Percentiles rank a stretch among this genome's conserved stretches.
phyloP scores from a whole-genome alignment of 2,888 invertebrate species.

The Serripes groenlandicus region DNA sequence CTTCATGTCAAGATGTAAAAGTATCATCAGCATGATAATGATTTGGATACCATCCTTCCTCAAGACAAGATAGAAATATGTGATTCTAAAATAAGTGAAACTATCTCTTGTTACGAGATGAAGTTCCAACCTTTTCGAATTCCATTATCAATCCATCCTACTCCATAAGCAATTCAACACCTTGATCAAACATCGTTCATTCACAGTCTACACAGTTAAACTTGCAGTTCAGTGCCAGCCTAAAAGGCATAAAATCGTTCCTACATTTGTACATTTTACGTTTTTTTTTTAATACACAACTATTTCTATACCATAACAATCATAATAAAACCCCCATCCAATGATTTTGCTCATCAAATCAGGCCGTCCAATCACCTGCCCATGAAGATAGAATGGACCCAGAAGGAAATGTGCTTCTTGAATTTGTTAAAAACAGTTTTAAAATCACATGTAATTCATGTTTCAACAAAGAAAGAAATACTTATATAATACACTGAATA shows the following conservation, averaged over 20 bases:
- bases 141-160: background rate
- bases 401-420: slow-evolving; percentile 60
- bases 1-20: too few species aligned
- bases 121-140: background rate
- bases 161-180: background rate
- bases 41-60: too few species aligned
- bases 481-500: too few species aligned
- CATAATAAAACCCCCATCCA: slow-evolving; percentile 17
- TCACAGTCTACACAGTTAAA: slow-evolving; percentile 8
- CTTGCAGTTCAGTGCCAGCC: slow-evolving; percentile 21
- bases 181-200: slow-evolving; percentile 12
- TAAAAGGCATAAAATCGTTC: slow-evolving; percentile 26
- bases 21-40: too few species aligned
- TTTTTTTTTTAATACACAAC: slow-evolving; percentile 14
- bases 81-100: too few species aligned
- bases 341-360: background rate
- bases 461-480: too few species aligned
- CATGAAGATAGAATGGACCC: background rate
- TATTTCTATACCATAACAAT: slow-evolving; percentile 25
- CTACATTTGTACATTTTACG: slow-evolving; percentile 33
- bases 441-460: too few species aligned
- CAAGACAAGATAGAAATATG: too few species aligned
- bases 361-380: background rate
- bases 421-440: too few species aligned
- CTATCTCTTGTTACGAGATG: too few species aligned